Evolutionary conservation across 2,113 vertebrate species (phyloP), one percentile per base, ranked within the genome.

Genomic region (Pantherophis guttatus): DNA sequence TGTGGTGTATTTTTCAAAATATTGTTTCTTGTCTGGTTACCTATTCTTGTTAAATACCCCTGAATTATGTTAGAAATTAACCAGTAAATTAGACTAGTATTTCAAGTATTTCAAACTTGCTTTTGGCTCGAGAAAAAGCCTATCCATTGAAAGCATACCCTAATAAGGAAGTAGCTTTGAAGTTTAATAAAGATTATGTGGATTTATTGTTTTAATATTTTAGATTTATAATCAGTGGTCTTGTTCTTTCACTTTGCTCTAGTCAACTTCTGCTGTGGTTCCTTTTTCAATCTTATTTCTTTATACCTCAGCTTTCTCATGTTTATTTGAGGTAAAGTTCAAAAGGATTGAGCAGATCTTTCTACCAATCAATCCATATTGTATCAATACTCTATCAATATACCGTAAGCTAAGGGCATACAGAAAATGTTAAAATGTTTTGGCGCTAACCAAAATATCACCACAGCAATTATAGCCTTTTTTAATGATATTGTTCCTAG

Each of bases 311-410:
- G 26, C 89, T 97, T 97, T 95, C 92, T 86, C 70, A 95, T 58
- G 94, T 81, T 81, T 96, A 96, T 96, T 97, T 97, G 97, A 97
- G 97, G 95, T 95, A 96, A 57, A 96, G 95, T 94, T 96, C 96
- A 91, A 95, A 96, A 97, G 95, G 95, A 93, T 95, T 93, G 95
- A 95, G 93, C 93, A 81, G 95, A 95, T 86, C 5, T 55, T 94
- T 92, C 90, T 86, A 81, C 8, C 53, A n/a, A 96, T 95, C 92
- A 93, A 13, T 95, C 95, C 81, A 94, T 97, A 96, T 94, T 94
- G 70, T 97, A 96, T 96, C 93, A 96, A 95, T 93, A 94, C 91
- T 55, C 1, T 57, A 94, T 95, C 90, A 87, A 90, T 44, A 90
- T 89, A 95, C 58, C 44, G 93, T 93, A 92, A 94, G 85, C 3